Evolutionary conservation across 2,888 invertebrate species (phyloP).

Genomic region (Epinotia ramella): DNA sequence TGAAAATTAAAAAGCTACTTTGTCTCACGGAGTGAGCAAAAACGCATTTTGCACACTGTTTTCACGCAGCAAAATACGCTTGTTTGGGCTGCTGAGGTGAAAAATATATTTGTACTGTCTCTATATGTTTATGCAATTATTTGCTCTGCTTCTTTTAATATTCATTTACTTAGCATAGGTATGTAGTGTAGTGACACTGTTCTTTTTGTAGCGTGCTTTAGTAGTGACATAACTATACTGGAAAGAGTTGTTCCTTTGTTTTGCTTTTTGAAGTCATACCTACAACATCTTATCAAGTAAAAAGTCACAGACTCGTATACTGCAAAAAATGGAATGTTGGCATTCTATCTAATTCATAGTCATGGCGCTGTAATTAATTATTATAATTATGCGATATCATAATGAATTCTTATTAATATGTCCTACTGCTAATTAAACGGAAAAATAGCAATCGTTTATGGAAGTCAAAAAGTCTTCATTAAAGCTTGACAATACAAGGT

Average conservation of each 20-base stretch:
- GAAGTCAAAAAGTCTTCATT: constrained; percentile 1
- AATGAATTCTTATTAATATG: constrained; percentile 12
- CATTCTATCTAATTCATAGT: constrained; percentile 15
- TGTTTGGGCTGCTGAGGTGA: too few species aligned
- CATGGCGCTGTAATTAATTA: constrained; percentile 16
- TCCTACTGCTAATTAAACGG: background rate
- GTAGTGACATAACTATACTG: background rate
- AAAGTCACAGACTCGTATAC: background rate
- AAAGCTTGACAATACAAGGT: constrained; percentile 20
- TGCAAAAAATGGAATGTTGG: constrained; percentile 4
- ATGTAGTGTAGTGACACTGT: background rate
- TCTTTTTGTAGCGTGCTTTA: background rate
- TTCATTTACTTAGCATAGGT: background rate
- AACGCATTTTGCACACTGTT: too few species aligned
- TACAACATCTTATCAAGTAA: background rate
- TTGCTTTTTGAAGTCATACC: background rate
- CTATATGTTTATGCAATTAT: background rate
- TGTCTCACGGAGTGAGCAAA: too few species aligned
- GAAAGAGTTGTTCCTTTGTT: background rate
- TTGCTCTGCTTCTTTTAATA: background rate
- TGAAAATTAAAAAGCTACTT: too few species aligned
- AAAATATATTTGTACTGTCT: background rate
- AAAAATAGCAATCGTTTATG: background rate
- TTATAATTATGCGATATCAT: constrained; percentile 7
- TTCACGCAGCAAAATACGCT: too few species aligned